phyloP scores from a whole-genome alignment of 2,797 vertebrate species.

The Hippocampus kuda region DNA sequence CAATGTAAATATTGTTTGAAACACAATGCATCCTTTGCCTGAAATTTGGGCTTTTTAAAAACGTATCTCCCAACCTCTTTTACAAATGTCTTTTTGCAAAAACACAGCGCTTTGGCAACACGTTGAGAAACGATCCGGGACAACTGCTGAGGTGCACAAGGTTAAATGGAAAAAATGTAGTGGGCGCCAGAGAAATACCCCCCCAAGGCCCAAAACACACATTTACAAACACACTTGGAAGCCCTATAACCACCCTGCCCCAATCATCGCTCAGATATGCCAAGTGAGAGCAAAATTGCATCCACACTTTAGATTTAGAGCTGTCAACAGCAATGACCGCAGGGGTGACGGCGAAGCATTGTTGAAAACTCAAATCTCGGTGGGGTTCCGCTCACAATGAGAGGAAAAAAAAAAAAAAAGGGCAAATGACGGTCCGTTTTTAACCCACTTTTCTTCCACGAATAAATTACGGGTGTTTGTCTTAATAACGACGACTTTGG shows the following conservation, averaged over 20 bases:
- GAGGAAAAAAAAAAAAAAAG: constrained; percentile 1
- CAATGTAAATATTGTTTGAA: not conserved
- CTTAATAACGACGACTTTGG: constrained; percentile 20
- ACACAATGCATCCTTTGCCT: not conserved
- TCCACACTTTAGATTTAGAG: constrained; percentile 51
- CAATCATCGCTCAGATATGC: constrained; percentile 18
- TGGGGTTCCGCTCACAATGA: constrained; percentile 28
- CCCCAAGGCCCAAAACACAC: not conserved
- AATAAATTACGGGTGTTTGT: constrained; percentile 27
- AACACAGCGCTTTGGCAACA: constrained; percentile 42
- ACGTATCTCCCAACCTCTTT: not conserved
- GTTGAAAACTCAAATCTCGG: constrained; percentile 39
- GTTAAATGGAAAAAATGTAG: constrained; percentile 20
- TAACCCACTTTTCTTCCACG: constrained; percentile 19
- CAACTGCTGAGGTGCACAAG: constrained; percentile 30
- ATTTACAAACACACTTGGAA: not conserved
- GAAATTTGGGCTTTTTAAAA: not conserved
- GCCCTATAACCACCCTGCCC: not conserved
- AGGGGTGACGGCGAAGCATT: constrained; percentile 36
- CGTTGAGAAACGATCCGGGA: constrained; percentile 30
- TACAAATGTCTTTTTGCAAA: constrained; percentile 43
- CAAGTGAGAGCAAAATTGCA: constrained; percentile 44
- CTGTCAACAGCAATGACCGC: constrained; percentile 51
- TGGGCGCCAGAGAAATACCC: not conserved
- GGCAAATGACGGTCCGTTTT: constrained; percentile 10